Conservation (phyloP, 2,888 invertebrate species). For the Meta bourneti region DNA sequence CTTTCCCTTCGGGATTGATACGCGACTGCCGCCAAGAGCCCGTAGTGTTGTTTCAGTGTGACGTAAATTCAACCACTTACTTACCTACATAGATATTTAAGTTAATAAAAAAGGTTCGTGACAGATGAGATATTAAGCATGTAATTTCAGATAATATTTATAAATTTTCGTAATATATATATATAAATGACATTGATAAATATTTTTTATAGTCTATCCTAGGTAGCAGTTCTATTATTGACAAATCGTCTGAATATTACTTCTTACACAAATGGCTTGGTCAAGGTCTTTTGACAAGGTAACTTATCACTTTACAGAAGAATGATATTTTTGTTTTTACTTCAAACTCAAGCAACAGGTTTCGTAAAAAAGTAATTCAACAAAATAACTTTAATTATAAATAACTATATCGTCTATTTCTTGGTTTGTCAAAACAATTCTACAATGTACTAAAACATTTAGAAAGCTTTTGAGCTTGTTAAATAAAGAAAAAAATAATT, state of each 20-base stretch:
- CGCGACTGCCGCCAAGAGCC: too few relatives aligned
- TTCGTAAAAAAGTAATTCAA: background rate
- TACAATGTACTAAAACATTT: background rate
- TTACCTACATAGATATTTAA: too few relatives aligned
- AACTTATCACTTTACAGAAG: background rate
- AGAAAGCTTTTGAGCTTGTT: background rate
- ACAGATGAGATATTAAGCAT: too few relatives aligned
- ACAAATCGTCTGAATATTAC: slow-evolving; percentile 36
- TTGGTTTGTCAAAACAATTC: background rate
- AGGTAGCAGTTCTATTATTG: background rate
- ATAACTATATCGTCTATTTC: background rate
- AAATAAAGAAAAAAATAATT: background rate
- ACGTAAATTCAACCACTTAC: too few relatives aligned
- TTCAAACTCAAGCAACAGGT: too few relatives aligned
- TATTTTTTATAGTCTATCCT: slow-evolving; percentile 2
- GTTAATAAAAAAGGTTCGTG: too few relatives aligned
- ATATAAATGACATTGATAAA: too few relatives aligned
- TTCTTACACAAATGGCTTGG: slow-evolving; percentile 35
- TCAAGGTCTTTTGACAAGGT: slow-evolving; percentile 32
- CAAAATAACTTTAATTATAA: background rate
- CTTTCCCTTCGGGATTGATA: too few relatives aligned
- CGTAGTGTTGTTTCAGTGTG: too few relatives aligned
- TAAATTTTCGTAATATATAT: too few relatives aligned
- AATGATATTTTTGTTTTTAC: too few relatives aligned
- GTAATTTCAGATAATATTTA: too few relatives aligned